Conservation (phyloP, 2,113 vertebrate genomes). For the Tretioscincus oriximinensis region DNA sequence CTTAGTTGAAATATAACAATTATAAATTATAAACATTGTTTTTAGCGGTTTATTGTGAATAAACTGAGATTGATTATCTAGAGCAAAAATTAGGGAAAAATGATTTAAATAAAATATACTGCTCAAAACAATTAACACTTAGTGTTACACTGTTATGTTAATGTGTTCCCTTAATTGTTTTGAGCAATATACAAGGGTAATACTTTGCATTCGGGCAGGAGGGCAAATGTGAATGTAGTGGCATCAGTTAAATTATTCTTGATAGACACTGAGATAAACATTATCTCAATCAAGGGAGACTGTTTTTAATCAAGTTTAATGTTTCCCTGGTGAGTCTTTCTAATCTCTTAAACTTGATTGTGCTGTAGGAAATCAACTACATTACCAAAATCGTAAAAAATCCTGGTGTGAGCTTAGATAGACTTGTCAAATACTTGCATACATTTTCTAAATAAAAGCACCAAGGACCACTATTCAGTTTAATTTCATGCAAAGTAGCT, state of each 20-base stretch:
- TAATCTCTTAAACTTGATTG: conserved; percentile 54
- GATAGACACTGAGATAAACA: conserved; percentile 39
- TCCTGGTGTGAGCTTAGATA: conserved; percentile 32
- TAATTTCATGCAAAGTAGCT: background rate
- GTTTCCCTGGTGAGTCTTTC: conserved; percentile 50
- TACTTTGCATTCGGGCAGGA: conserved; percentile 37
- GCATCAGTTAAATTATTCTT: conserved; percentile 51
- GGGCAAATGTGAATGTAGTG: conserved; percentile 41
- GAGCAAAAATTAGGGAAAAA: background rate
- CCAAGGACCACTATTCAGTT: background rate
- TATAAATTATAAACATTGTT: background rate
- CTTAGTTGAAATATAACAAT: background rate
- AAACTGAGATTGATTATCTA: conserved; percentile 15
- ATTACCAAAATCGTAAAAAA: conserved; percentile 39
- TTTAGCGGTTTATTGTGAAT: background rate
- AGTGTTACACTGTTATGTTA: no score
- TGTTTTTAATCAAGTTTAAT: conserved; percentile 64
- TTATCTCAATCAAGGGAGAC: conserved; percentile 48
- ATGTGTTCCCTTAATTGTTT: no score
- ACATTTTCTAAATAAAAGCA: conserved; percentile 43
- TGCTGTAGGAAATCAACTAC: conserved; percentile 49
- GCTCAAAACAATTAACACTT: no score
- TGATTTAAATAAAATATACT: conserved; percentile 29
- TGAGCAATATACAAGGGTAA: conserved; percentile 1
- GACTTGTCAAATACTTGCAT: conserved; percentile 33